Evolutionary conservation across 2,888 invertebrate species (phyloP), one percentile per base, ranked within the genome.

Genomic region (Galerucella nymphaeae): DNA sequence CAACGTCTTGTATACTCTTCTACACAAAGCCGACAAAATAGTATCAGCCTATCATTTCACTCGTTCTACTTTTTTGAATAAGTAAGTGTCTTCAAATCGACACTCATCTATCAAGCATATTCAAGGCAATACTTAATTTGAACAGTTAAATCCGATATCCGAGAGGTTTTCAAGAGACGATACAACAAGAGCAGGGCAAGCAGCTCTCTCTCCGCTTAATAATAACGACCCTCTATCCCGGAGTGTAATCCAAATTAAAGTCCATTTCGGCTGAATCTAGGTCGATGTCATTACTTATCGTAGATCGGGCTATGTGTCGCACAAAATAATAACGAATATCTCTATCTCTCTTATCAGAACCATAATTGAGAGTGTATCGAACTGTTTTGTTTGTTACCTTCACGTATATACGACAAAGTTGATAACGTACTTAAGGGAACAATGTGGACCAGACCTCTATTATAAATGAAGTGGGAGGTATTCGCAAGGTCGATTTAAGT

Each of bases 331-430:
- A 69, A 72, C 70, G 65, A 65, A 66, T 69, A 61, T 71, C 58
- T 70, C 66, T 70, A 59, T 72, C 72, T 69, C 77, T 73, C 74
- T 79, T 76, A 78, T 77, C 76, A 73, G 41, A 70, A 74, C n/a
- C 64, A 71, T 75, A 77, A 79, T 78, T 78, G 75, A 76, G 74
- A 77, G 74, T 75, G 75, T 77, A 79, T 77, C 74, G 66, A 70
- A 67, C 72, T 77, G 75, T 76, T 75, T 76, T 75, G 76, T 76
- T 69, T 55, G 57, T 63, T 58, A 48, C 72, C 58, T 62, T 66
- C 45, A 53, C 30, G 14, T 66, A 20, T 71, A 65, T 50, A 66
- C 18, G 30, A 30, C 57, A 53, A 63, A 68, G 45, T 16, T 38
- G 64, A 70, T 23, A 20, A 23, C 23, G 13, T 16, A 59, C 68